Conservation (phyloP, 2,888 invertebrate genomes). For the Pyrrhosoma nymphula region DNA sequence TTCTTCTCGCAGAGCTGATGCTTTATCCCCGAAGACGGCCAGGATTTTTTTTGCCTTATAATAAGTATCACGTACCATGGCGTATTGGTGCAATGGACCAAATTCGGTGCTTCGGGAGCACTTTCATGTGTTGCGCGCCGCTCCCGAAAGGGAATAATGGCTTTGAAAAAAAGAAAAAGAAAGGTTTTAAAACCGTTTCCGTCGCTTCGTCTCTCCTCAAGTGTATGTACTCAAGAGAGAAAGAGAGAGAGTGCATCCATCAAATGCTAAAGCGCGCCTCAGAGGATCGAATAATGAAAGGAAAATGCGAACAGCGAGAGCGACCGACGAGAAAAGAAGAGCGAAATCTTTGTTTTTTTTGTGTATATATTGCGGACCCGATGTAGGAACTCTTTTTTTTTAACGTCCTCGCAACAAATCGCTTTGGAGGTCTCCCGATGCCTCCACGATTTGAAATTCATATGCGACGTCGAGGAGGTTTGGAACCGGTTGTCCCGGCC, state of each 20-base stretch:
- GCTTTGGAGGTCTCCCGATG: background rate
- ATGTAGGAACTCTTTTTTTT: background rate
- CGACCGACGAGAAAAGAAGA: background rate
- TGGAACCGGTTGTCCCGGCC: background rate
- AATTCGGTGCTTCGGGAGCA: background rate
- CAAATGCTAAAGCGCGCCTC: background rate
- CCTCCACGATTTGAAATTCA: slow-evolving; percentile 9
- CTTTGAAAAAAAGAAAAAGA: background rate
- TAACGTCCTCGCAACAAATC: background rate
- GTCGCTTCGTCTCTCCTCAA: background rate
- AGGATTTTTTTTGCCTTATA: no score
- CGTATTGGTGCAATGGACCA: background rate
- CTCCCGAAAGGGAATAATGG: background rate
- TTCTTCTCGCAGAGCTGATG: no score
- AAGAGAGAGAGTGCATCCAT: background rate
- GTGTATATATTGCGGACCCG: no score
- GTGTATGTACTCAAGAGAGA: no score
- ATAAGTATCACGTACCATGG: background rate
- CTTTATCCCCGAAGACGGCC: no score
- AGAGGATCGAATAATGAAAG: background rate
- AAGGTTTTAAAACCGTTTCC: background rate
- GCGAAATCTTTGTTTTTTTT: background rate
- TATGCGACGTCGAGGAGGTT: background rate
- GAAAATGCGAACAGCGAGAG: background rate
- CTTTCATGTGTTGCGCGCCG: background rate